Conservation (phyloP, 30 jellyfish, hydroid and myxozoan genomes). For the Rhopilema esculentum region DNA sequence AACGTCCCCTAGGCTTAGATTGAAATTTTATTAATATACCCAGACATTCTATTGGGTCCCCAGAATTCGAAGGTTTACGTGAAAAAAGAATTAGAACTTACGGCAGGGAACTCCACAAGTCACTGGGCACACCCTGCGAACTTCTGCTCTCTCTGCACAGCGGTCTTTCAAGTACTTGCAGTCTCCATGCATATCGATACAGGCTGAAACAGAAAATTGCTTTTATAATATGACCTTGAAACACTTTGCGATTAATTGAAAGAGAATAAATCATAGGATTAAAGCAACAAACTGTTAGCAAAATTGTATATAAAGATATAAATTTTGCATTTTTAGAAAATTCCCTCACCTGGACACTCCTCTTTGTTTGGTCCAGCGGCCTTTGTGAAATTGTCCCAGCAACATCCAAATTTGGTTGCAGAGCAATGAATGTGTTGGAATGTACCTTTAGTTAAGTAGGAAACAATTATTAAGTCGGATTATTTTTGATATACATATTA, state of each 20-base stretch:
- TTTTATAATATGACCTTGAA: not conserved
- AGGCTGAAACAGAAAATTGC: conserved; percentile 49
- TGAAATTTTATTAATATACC: too few relatives aligned
- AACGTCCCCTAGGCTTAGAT: too few relatives aligned
- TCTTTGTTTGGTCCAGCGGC: conserved; percentile 77
- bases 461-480: not conserved
- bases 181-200: conserved; percentile 79
- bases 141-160: conserved; percentile 73
- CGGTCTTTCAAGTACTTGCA: conserved; percentile 74
- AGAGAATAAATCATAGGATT: not conserved
- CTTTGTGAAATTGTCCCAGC: conserved; percentile 88
- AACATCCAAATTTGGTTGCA: conserved; percentile 79
- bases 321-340: not conserved
- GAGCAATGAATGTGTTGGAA: conserved; percentile 71
- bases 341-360: conserved; percentile 86
- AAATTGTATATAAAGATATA: not conserved
- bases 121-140: conserved; percentile 79
- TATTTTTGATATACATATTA: too few relatives aligned
- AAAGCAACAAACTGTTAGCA: not conserved
- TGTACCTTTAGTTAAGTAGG: conserved; percentile 45
- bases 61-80: too few relatives aligned
- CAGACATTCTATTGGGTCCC: too few relatives aligned
- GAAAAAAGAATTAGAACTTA: conserved; percentile 34
- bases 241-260: too few relatives aligned
- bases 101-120: conserved; percentile 86